Conservation (phyloP, 2,888 invertebrate species). For the Synanthedon andrenaeformis region DNA sequence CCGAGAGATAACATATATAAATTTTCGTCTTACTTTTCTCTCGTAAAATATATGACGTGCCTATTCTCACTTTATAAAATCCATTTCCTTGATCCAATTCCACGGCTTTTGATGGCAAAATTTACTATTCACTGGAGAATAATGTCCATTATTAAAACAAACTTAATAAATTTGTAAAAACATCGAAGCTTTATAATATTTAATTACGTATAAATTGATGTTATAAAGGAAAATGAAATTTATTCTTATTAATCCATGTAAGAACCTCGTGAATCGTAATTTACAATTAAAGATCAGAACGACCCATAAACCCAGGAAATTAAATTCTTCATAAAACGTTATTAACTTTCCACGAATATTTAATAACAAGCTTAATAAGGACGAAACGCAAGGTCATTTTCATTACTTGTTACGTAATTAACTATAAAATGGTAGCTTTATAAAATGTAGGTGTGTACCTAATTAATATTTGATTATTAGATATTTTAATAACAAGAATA, state of each 20-base stretch:
- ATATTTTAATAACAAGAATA: no score
- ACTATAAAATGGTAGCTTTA: background rate
- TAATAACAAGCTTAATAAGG: conserved; percentile 4
- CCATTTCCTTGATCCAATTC: no score
- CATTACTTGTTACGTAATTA: background rate
- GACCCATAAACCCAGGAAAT: conserved; percentile 10
- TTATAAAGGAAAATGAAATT: background rate
- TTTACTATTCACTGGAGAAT: no score
- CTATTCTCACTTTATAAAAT: no score
- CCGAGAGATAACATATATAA: no score
- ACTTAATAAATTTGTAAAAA: background rate
- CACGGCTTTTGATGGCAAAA: no score
- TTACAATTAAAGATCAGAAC: conserved; percentile 9
- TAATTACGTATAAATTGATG: no score
- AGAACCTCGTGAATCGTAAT: conserved; percentile 5
- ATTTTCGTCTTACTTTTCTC: no score
- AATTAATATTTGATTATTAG: no score
- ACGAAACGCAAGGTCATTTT: background rate
- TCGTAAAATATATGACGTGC: no score
- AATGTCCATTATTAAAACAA: conserved; percentile 2
- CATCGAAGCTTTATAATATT: no score
- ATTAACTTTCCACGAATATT: conserved; percentile 10
- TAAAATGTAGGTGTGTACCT: no score
- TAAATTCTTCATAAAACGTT: conserved; percentile 11
- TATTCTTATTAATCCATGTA: background rate